A percentile compares a stretch with the other conserved stretches of the same genome.
These are phyloP conservation scores for Matsumurasca onukii DNA, from an alignment of 1,140 invertebrate genomes.

Conservation along the genomic window DNA sequence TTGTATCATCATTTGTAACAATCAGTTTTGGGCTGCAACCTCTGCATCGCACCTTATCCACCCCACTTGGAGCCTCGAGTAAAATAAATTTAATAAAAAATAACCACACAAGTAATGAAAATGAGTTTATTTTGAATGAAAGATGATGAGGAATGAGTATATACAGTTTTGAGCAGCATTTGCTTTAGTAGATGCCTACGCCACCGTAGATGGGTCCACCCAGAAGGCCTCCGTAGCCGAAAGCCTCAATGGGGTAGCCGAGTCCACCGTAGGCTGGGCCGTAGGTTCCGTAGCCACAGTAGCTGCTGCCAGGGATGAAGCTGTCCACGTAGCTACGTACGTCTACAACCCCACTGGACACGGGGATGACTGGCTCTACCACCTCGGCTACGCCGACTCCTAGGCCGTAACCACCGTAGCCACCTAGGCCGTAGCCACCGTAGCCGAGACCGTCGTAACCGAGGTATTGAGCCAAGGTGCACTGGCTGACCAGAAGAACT, in stretches of 20 bases:
- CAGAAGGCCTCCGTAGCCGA: background rate
- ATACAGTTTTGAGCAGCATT: too few relatives aligned
- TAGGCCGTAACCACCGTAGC: background rate
- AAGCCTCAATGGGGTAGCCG: conserved; percentile 7
- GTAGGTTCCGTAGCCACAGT: conserved; percentile 11
- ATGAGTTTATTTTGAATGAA: too few relatives aligned
- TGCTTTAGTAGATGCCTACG: too few relatives aligned
- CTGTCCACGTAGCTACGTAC: conserved; percentile 8
- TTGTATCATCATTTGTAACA: too few relatives aligned
- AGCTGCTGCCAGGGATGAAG: conserved; percentile 16
- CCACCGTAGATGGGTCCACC: background rate
- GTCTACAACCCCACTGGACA: background rate
- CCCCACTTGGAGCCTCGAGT: too few relatives aligned
- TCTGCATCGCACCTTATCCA: too few relatives aligned
- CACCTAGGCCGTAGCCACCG: background rate
- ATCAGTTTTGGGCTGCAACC: too few relatives aligned
- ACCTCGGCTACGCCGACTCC: background rate
- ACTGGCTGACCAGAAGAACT: background rate
- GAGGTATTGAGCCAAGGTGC: background rate
- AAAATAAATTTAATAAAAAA: too few relatives aligned
- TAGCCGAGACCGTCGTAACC: background rate
- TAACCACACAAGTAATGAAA: too few relatives aligned
- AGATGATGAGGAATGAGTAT: too few relatives aligned
- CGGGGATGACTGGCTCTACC: conserved; percentile 8
- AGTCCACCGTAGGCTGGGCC: conserved; percentile 16